Percentiles rank a stretch among this genome's conserved stretches.
Conservation (phyloP, 2,113 vertebrate species). For the Lampris incognitus region DNA sequence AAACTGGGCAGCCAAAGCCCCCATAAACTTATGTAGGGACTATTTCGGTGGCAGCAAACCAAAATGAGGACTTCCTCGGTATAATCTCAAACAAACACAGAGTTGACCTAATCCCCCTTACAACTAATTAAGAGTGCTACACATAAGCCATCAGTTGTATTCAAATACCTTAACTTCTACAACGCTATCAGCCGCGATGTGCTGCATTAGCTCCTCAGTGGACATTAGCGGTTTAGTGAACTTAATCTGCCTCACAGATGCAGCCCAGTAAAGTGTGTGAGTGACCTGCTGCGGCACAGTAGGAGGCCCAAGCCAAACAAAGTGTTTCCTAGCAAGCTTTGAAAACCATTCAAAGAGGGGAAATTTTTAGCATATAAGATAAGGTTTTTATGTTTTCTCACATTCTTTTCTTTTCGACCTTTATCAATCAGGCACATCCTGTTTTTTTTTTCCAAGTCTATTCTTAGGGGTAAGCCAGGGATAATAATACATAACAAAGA, state of each 20-base stretch:
- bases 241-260: constrained; percentile 25
- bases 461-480: constrained; percentile 2
- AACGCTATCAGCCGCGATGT: constrained; percentile 9
- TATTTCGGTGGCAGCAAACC: too few relatives aligned
- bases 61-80: background rate
- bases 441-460: background rate
- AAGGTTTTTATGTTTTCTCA: constrained; percentile 6
- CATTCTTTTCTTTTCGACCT: background rate
- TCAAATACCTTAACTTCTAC: background rate
- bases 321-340: background rate
- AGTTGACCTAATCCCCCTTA: constrained; percentile 19
- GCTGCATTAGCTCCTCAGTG: constrained; percentile 29
- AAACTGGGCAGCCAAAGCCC: too few relatives aligned
- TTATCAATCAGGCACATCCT: background rate
- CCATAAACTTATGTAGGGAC: too few relatives aligned
- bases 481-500: constrained; percentile 16
- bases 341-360: background rate
- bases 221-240: constrained; percentile 44
- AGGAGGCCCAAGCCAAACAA: constrained; percentile 16
- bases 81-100: constrained; percentile 14
- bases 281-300: background rate
- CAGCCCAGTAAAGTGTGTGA: constrained; percentile 9
- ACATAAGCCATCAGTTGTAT: background rate
- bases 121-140: constrained; percentile 35
- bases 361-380: background rate